These are phyloP conservation scores for Dromiciops gliroides DNA, from an alignment of 2,113 vertebrate species.

Conservation along the genomic window DNA sequence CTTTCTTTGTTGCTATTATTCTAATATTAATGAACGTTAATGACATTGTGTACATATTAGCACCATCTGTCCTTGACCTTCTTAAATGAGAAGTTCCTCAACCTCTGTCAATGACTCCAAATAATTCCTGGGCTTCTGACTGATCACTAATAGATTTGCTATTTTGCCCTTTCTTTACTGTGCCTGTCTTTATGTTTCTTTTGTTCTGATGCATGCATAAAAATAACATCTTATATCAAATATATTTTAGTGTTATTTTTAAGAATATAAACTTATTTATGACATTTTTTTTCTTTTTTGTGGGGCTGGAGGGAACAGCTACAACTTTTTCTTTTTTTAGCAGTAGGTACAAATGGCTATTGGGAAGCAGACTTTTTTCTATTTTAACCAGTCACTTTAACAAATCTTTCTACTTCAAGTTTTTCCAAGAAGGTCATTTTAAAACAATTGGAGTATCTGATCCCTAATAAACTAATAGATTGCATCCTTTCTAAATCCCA, in stretches of 20 bases:
- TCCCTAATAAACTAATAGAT: background rate
- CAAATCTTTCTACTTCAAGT: background rate
- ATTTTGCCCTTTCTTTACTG: conserved; percentile 9
- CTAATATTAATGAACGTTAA: conserved; percentile 25
- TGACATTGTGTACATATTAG: conserved; percentile 18
- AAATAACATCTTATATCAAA: background rate
- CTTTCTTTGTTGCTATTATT: conserved; percentile 7
- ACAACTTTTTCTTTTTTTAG: background rate
- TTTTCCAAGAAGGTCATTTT: background rate
- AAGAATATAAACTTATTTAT: background rate
- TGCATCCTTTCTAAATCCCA: background rate
- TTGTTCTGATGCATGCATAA: background rate
- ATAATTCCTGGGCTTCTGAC: conserved; percentile 15
- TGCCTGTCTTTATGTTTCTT: background rate
- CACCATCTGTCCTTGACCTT: conserved; percentile 40
- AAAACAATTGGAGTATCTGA: background rate
- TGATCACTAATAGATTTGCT: conserved; percentile 4
- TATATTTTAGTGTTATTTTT: background rate
- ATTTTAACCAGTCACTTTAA: background rate
- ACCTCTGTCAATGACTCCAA: conserved; percentile 23
- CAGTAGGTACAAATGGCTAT: background rate
- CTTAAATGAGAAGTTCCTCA: conserved; percentile 54
- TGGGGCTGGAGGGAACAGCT: background rate
- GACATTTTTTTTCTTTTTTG: background rate
- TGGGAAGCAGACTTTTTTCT: background rate